Conservation (phyloP, 2,888 invertebrate genomes). For the Metopia argyrocephala region DNA sequence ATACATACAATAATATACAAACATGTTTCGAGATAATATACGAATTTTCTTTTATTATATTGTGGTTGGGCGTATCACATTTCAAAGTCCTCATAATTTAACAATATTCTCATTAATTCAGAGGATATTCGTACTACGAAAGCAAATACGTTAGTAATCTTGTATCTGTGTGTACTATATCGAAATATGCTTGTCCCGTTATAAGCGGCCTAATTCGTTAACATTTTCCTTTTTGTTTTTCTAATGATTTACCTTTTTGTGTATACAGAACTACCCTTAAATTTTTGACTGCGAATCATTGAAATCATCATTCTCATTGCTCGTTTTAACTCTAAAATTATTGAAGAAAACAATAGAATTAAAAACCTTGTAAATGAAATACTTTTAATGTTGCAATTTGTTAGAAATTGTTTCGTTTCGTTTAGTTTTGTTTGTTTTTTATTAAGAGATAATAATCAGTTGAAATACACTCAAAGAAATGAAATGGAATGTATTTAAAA, state of each 20-base stretch:
- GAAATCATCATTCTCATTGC: conserved; percentile 10
- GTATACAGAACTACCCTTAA: conserved; percentile 26
- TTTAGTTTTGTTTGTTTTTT: neutral
- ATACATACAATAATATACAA: neutral
- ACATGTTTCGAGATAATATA: conserved; percentile 2
- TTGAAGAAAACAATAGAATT: conserved; percentile 44
- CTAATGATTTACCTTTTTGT: neutral
- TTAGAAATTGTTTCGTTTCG: conserved; percentile 16
- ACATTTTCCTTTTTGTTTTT: conserved; percentile 41
- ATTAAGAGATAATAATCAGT: conserved; percentile 44
- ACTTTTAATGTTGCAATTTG: conserved; percentile 43
- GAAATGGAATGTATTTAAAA: neutral
- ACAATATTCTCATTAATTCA: conserved; percentile 77
- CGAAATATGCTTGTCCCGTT: conserved; percentile 59
- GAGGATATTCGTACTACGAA: conserved; percentile 66
- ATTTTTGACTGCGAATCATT: conserved; percentile 28
- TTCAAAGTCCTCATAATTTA: conserved; percentile 77
- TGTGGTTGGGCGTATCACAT: conserved; percentile 75
- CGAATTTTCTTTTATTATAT: conserved; percentile 53
- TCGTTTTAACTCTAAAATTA: conserved; percentile 44
- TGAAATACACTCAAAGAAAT: conserved; percentile 38
- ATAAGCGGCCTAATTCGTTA: conserved; percentile 63
- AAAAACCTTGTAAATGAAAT: conserved; percentile 43
- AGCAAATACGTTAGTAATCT: conserved; percentile 1
- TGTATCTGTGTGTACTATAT: conserved; percentile 33